phyloP scores from a whole-genome alignment of 2,797 vertebrate species.

The Leptatherina wallacei region DNA sequence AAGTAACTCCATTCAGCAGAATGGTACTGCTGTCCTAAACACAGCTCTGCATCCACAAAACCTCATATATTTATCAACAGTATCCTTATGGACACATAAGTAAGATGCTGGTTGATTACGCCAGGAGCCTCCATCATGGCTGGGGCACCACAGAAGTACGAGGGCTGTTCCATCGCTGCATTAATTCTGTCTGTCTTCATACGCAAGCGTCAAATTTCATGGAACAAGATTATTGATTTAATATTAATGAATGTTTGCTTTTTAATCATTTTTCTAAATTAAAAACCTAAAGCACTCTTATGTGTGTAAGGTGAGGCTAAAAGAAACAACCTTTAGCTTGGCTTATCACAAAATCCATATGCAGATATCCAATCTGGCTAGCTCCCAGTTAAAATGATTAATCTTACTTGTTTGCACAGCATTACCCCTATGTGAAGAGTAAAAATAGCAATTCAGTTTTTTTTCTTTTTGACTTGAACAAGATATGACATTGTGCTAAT shows the following conservation, averaged over 20 bases:
- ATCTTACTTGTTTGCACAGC: background rate
- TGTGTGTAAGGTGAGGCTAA: too few relatives aligned
- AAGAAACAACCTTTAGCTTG: background rate
- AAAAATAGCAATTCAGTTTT: background rate
- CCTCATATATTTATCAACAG: too few relatives aligned
- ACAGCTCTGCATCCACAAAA: too few relatives aligned
- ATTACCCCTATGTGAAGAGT: background rate
- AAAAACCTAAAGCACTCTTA: too few relatives aligned
- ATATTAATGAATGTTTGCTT: background rate
- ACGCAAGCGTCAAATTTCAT: background rate
- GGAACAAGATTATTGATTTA: background rate
- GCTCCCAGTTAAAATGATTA: background rate
- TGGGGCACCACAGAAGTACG: too few relatives aligned
- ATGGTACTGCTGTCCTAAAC: too few relatives aligned
- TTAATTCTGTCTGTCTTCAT: background rate
- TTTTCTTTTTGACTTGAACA: background rate
- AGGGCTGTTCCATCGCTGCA: too few relatives aligned
- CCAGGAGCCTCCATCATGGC: too few relatives aligned
- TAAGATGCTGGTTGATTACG: too few relatives aligned
- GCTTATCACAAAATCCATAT: background rate
- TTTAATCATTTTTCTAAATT: too few relatives aligned
- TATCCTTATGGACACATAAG: too few relatives aligned
- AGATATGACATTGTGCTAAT: background rate
- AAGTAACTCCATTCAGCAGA: too few relatives aligned
- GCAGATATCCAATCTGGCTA: background rate